These are phyloP conservation scores for Anseranas semipalmata DNA, from an alignment of 2,113 vertebrate genomes.

Conservation along the genomic window DNA sequence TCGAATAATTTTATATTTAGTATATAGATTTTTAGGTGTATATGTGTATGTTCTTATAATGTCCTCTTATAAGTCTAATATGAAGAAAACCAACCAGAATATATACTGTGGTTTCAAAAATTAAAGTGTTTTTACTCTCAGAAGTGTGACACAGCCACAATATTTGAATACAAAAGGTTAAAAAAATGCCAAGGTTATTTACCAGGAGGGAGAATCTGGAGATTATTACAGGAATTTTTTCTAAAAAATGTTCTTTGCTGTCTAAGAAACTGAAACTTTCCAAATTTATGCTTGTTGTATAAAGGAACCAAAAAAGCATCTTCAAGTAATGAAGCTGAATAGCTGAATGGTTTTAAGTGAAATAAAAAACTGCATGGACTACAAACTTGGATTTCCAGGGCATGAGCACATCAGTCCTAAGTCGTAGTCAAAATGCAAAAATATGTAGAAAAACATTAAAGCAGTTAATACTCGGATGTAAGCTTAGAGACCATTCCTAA, in stretches of 20 bases:
- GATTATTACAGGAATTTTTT: not conserved
- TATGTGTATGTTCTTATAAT: not conserved
- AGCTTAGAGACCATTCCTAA: not conserved
- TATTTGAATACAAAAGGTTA: not conserved
- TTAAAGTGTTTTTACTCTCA: not conserved
- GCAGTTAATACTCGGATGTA: not conserved
- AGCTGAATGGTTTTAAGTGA: not conserved
- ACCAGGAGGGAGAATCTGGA: not conserved
- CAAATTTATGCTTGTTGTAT: not conserved
- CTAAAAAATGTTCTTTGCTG: not conserved
- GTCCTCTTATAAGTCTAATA: not conserved
- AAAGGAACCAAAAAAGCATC: not conserved
- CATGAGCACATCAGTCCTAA: not conserved
- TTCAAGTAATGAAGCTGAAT: not conserved
- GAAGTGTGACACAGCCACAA: not conserved
- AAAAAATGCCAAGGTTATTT: not conserved
- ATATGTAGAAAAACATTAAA: not conserved
- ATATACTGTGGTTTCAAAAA: not conserved
- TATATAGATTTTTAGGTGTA: not conserved
- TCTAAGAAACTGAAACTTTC: not conserved
- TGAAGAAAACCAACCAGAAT: not conserved
- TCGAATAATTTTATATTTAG: not conserved
- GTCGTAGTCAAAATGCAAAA: not conserved
- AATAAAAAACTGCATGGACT: not conserved
- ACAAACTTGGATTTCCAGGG: not conserved